phyloP scores from a whole-genome alignment of 2,797 vertebrate species.

The Anabas testudineus region DNA sequence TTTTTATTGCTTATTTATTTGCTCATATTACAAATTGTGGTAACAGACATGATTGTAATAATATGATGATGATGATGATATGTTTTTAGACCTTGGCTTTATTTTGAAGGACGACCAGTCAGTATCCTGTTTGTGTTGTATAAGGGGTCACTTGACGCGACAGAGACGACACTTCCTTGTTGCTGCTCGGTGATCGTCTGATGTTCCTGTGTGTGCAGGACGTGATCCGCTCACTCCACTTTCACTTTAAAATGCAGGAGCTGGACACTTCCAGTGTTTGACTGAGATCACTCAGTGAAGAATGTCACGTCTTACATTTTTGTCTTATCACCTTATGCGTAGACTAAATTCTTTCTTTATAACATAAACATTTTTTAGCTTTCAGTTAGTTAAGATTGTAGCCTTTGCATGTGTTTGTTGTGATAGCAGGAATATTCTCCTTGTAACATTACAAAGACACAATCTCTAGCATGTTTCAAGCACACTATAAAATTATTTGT shows the following conservation, averaged over 20 bases:
- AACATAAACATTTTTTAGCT: no score
- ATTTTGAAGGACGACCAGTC: slow-evolving; percentile 33
- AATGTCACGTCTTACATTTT: not conserved
- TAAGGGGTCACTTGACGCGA: slow-evolving; percentile 8
- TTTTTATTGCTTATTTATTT: not conserved
- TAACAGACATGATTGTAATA: no score
- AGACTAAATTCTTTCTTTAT: no score
- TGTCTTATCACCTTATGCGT: no score
- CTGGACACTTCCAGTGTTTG: rapidly evolving
- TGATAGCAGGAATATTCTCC: no score
- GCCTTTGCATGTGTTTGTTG: no score
- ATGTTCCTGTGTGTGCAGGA: slow-evolving; percentile 21
- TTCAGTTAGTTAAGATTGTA: not conserved
- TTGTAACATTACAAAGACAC: not conserved
- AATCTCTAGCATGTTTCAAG: not conserved
- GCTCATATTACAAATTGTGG: not conserved
- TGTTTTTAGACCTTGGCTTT: slow-evolving; percentile 5
- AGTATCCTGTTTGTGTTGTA: not conserved
- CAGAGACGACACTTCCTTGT: slow-evolving; percentile 3
- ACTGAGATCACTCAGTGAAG: not conserved
- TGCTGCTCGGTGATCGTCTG: slow-evolving; percentile 36
- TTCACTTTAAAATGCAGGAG: not conserved
- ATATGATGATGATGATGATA: no score
- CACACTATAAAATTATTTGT: not conserved
- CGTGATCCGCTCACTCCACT: slow-evolving; percentile 5